Evolutionary conservation across 2,797 vertebrate genomes (phyloP).

Genomic region (Notolepis coatsorum): DNA sequence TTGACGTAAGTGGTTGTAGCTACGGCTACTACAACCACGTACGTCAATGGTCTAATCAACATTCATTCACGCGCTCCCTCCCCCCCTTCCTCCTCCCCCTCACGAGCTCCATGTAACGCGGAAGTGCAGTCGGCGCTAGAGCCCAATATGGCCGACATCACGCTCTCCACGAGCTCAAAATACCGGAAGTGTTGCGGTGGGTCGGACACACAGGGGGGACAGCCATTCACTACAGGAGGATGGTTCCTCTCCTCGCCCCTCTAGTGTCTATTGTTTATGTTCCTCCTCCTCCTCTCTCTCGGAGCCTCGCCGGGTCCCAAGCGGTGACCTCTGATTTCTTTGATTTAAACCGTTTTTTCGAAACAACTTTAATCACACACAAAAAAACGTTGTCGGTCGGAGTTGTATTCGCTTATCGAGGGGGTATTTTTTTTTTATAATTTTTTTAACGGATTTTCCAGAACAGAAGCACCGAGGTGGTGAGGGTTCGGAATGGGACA

Average conservation of each 20-base stretch:
- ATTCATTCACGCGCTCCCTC: no score
- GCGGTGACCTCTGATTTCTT: constrained; percentile 53
- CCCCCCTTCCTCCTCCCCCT: no score
- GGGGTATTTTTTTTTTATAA: no score
- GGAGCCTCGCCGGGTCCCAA: constrained; percentile 62
- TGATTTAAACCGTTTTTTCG: constrained; percentile 21
- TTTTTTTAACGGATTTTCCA: no score
- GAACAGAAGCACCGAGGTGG: constrained; percentile 10
- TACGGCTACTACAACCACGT: background rate
- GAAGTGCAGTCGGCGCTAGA: background rate
- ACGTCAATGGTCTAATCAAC: no score
- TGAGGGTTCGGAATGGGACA: constrained; percentile 74
- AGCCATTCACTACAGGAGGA: constrained; percentile 64
- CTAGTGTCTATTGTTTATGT: constrained; percentile 76
- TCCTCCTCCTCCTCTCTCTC: constrained; percentile 64
- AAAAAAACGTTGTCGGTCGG: constrained; percentile 11
- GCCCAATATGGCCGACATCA: background rate
- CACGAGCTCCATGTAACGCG: no score
- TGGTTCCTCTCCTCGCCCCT: constrained; percentile 68
- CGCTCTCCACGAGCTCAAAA: background rate
- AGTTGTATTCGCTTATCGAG: constrained; percentile 7
- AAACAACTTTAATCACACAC: background rate
- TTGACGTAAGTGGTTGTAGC: no score
- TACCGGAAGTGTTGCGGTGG: no score
- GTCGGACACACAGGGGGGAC: constrained; percentile 43